phyloP scores from a whole-genome alignment of 2,797 vertebrate genomes.

The Eleutherodactylus coqui region DNA sequence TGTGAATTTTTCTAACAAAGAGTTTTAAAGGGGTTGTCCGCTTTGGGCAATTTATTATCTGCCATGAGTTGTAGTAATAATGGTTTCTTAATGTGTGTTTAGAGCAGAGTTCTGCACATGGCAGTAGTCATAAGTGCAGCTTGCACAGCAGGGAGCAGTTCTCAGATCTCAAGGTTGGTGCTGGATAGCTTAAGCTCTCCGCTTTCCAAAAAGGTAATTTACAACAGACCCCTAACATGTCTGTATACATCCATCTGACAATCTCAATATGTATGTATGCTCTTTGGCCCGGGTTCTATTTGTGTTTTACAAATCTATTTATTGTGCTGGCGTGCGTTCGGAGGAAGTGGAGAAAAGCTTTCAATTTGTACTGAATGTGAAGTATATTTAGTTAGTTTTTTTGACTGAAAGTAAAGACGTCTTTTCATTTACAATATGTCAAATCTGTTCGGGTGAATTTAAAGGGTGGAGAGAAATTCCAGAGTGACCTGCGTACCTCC shows the following conservation, averaged over 20 bases:
- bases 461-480: neutral
- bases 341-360: constrained; percentile 20
- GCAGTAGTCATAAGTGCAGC: neutral
- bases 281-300: constrained; percentile 30
- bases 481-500: neutral
- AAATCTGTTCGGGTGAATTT: neutral
- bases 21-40: neutral
- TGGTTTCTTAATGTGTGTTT: neutral
- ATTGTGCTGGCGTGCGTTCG: constrained; percentile 28
- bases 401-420: constrained; percentile 17
- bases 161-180: constrained; percentile 16
- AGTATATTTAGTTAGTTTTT: constrained; percentile 9
- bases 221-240: constrained; percentile 37
- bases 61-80: neutral
- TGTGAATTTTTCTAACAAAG: neutral
- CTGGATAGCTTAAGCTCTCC: neutral
- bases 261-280: constrained; percentile 43
- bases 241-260: constrained; percentile 55
- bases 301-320: constrained; percentile 57
- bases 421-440: constrained; percentile 33
- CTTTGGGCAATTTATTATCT: neutral
- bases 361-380: constrained; percentile 29
- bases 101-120: neutral
- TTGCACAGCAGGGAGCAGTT: neutral
- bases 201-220: constrained; percentile 52